These are phyloP conservation scores for Acromyrmex echinatior DNA, from an alignment of 1,140 invertebrate genomes.

Conservation along the genomic window DNA sequence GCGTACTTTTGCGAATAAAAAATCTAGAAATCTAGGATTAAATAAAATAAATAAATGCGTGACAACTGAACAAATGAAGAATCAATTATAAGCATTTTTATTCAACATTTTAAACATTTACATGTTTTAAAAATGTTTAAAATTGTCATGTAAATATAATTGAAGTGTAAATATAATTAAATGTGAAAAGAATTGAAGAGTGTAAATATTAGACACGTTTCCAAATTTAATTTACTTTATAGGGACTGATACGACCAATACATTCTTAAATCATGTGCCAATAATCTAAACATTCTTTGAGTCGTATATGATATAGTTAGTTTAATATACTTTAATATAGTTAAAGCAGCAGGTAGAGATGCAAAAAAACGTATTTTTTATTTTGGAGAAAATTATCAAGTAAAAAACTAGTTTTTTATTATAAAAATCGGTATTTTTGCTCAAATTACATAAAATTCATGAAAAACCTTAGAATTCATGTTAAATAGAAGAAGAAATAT, in stretches of 20 bases:
- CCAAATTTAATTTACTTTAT: too few relatives aligned
- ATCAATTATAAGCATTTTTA: not conserved
- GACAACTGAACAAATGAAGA: not conserved
- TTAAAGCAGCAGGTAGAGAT: not conserved
- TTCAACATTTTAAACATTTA: constrained; percentile 12
- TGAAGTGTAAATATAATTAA: too few relatives aligned
- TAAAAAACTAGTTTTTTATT: too few relatives aligned
- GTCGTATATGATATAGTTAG: not conserved
- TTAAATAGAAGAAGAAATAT: too few relatives aligned
- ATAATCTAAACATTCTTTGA: not conserved
- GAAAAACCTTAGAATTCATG: too few relatives aligned
- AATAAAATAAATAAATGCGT: not conserved
- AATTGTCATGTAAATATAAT: too few relatives aligned
- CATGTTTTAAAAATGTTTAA: not conserved
- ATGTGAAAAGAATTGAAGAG: too few relatives aligned
- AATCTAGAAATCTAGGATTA: not conserved
- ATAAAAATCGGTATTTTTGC: too few relatives aligned
- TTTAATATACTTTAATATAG: not conserved
- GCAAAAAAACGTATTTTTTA: too few relatives aligned
- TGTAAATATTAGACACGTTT: too few relatives aligned
- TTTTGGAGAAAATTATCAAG: too few relatives aligned
- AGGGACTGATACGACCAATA: not conserved
- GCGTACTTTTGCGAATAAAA: not conserved
- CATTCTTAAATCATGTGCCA: not conserved
- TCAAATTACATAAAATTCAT: too few relatives aligned